These are phyloP conservation scores for Agrotis ipsilon DNA, from an alignment of 2,888 invertebrate species.

Conservation along the genomic window DNA sequence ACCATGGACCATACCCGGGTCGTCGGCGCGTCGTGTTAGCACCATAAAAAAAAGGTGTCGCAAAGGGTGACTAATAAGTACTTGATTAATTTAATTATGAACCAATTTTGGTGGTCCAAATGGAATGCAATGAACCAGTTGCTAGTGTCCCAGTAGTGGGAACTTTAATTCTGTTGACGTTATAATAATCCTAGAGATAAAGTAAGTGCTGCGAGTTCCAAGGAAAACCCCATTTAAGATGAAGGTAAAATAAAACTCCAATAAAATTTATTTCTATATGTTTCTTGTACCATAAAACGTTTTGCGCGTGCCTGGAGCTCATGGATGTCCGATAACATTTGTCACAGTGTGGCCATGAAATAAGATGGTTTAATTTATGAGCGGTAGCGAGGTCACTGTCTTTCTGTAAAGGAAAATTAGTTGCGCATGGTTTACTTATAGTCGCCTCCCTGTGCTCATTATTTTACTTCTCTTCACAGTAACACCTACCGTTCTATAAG, in stretches of 20 bases:
- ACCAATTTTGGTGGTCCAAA: neutral
- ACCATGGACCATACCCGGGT: too few relatives aligned
- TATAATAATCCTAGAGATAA: constrained; percentile 4
- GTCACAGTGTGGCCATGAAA: constrained; percentile 43
- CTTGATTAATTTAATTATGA: neutral
- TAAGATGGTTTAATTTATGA: neutral
- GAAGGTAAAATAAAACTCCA: constrained; percentile 26
- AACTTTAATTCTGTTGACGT: neutral
- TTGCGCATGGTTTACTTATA: neutral
- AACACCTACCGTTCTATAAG: too few relatives aligned
- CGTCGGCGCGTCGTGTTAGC: too few relatives aligned
- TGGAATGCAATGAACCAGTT: too few relatives aligned
- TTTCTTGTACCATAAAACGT: constrained; percentile 45
- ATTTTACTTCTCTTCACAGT: too few relatives aligned
- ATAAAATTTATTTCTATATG: constrained; percentile 37
- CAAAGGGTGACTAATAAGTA: neutral
- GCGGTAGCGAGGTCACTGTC: constrained; percentile 4
- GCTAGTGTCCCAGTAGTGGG: neutral
- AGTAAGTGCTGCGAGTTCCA: neutral
- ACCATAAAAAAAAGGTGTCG: too few relatives aligned
- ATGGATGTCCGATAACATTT: constrained; percentile 49
- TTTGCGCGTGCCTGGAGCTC: constrained; percentile 37
- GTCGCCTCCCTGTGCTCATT: too few relatives aligned
- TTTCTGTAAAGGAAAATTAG: neutral
- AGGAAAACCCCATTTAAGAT: constrained; percentile 21